phyloP scores from a whole-genome alignment of 2,888 invertebrate species.

The Andricus quercusramuli region DNA sequence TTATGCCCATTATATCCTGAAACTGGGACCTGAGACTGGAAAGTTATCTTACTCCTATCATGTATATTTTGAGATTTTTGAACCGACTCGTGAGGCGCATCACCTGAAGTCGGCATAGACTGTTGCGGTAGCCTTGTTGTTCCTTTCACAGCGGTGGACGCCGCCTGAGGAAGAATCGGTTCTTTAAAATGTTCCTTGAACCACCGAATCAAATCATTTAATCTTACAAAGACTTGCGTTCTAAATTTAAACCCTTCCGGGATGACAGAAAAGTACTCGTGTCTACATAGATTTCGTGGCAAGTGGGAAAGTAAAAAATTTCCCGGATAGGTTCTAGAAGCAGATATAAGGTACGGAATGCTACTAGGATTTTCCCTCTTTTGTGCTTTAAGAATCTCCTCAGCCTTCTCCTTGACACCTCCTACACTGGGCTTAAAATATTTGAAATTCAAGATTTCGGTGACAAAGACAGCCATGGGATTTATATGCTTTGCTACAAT shows the following conservation, averaged over 20 bases:
- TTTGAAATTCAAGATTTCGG: constrained; percentile 94
- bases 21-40: constrained; percentile 84
- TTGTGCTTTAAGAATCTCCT: constrained; percentile 92
- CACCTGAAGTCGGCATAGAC: constrained; percentile 82
- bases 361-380: constrained; percentile 92
- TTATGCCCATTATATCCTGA: constrained; percentile 81
- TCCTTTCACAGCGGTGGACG: constrained; percentile 86
- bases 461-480: constrained; percentile 95
- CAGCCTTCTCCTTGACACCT: constrained; percentile 91
- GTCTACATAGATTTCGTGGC: constrained; percentile 89
- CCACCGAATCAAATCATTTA: constrained; percentile 92
- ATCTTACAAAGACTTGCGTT: constrained; percentile 90
- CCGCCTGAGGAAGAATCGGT: constrained; percentile 85
- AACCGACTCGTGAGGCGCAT: constrained; percentile 78
- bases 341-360: constrained; percentile 92
- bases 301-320: constrained; percentile 96
- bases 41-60: constrained; percentile 75
- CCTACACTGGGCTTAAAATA: constrained; percentile 90
- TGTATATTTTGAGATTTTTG: no score
- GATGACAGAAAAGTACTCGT: constrained; percentile 94
- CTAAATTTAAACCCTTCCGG: constrained; percentile 96
- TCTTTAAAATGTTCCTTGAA: constrained; percentile 98
- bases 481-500: constrained; percentile 95
- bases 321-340: constrained; percentile 90
- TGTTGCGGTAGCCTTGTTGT: constrained; percentile 82